These are phyloP conservation scores for Prunella fulvescens DNA, from an alignment of 2,113 vertebrate species.

Conservation along the genomic window DNA sequence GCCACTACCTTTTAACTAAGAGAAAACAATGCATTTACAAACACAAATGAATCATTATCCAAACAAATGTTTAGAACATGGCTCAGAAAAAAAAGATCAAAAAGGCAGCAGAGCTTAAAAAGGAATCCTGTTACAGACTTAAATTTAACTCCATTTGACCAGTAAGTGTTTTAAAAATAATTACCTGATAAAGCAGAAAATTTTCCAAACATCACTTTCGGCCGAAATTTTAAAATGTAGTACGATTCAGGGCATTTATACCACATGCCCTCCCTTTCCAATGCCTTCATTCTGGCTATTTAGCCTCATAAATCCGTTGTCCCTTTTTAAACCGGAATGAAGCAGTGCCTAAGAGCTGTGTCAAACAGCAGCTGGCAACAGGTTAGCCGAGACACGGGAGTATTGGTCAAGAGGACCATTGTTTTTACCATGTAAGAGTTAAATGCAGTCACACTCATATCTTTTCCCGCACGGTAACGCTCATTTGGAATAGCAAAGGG, in stretches of 20 bases:
- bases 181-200: not conserved
- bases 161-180: not conserved
- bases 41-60: not conserved
- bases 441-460: fast-evolving
- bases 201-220: not conserved
- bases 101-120: not conserved
- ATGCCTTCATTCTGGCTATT: not conserved
- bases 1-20: not conserved
- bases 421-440: fast-evolving
- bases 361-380: not conserved
- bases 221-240: not conserved
- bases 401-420: fast-evolving
- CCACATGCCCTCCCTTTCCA: not conserved
- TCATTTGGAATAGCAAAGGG: fast-evolving
- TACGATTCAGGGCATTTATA: not conserved
- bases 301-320: not conserved
- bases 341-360: not conserved
- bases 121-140: not conserved
- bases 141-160: not conserved
- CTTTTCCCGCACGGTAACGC: fast-evolving
- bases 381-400: fast-evolving
- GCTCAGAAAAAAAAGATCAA: not conserved
- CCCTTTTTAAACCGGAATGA: not conserved
- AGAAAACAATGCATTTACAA: conserved; percentile 42
- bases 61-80: conserved; percentile 21